phyloP scores from a whole-genome alignment of 2,113 vertebrate genomes.

The Ranitomeya imitator region DNA sequence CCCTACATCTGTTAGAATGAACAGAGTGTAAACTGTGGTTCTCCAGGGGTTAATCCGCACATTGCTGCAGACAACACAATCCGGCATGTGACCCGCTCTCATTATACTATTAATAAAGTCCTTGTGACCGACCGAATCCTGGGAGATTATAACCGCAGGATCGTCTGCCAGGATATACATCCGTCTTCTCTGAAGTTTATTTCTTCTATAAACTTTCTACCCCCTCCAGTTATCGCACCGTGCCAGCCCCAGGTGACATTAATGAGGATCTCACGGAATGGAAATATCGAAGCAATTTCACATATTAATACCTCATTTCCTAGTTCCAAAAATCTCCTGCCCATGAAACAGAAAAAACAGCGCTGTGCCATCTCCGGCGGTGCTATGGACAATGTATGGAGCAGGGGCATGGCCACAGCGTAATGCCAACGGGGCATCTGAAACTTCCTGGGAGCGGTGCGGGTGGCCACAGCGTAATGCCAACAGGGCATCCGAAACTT shows the following conservation, averaged over 20 bases:
- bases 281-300: not conserved
- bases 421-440: too few relatives aligned
- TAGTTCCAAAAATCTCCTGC: not conserved
- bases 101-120: slow-evolving; percentile 25
- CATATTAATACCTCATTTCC: too few relatives aligned
- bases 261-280: not conserved
- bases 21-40: not conserved
- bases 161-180: not conserved
- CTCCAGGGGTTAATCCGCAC: not conserved
- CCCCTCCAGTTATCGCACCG: not conserved
- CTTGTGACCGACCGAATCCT: slow-evolving; percentile 17
- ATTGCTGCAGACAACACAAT: not conserved
- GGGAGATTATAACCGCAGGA: not conserved
- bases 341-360: not conserved
- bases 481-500: too few relatives aligned
- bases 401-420: too few relatives aligned
- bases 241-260: not conserved
- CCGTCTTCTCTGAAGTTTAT: not conserved
- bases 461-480: too few relatives aligned
- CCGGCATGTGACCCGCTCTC: slow-evolving; percentile 4
- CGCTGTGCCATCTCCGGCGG: too few relatives aligned
- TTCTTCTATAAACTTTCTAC: not conserved
- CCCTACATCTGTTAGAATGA: too few relatives aligned
- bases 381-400: too few relatives aligned
- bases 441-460: too few relatives aligned